phyloP scores from a whole-genome alignment of 37 sponge, comb jelly and placozoan genomes.

The Ephydatia muelleri region DNA sequence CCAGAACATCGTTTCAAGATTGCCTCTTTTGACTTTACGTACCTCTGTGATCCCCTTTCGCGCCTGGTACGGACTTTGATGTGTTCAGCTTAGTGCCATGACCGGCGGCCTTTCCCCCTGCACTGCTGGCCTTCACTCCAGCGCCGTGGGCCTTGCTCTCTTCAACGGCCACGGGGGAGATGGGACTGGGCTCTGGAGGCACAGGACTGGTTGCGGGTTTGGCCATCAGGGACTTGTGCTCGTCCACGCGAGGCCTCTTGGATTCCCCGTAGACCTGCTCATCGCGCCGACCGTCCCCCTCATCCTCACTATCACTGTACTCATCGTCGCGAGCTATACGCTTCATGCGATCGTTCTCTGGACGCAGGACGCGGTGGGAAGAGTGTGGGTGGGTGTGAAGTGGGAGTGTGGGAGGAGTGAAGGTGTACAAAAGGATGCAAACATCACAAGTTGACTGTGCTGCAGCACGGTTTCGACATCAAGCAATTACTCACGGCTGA shows the following conservation, averaged over 20 bases:
- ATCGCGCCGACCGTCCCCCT: constrained; percentile 56
- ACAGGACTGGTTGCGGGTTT: constrained; percentile 43
- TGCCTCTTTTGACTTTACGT: neutral
- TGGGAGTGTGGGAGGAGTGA: neutral
- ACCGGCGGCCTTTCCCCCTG: neutral
- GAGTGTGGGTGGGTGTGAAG: too few species aligned
- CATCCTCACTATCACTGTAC: constrained; percentile 92
- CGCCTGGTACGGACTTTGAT: neutral
- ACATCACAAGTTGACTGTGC: too few species aligned
- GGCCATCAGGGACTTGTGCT: neutral
- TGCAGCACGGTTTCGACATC: neutral
- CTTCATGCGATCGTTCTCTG: constrained; percentile 83
- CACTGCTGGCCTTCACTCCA: neutral
- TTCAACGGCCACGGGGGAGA: constrained; percentile 48
- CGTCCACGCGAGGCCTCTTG: constrained; percentile 33
- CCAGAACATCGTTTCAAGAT: too few species aligned
- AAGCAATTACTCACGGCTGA: constrained; percentile 75
- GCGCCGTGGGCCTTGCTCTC: constrained; percentile 3
- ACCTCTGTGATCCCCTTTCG: neutral
- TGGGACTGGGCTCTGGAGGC: constrained; percentile 70
- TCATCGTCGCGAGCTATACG: constrained; percentile 77
- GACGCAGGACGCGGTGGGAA: neutral
- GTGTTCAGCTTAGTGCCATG: neutral
- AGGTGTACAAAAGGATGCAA: neutral
- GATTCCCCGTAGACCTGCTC: constrained; percentile 26